Evolutionary conservation across 2,888 invertebrate species (phyloP).

Genomic region (Rhyacophila evoluta): DNA sequence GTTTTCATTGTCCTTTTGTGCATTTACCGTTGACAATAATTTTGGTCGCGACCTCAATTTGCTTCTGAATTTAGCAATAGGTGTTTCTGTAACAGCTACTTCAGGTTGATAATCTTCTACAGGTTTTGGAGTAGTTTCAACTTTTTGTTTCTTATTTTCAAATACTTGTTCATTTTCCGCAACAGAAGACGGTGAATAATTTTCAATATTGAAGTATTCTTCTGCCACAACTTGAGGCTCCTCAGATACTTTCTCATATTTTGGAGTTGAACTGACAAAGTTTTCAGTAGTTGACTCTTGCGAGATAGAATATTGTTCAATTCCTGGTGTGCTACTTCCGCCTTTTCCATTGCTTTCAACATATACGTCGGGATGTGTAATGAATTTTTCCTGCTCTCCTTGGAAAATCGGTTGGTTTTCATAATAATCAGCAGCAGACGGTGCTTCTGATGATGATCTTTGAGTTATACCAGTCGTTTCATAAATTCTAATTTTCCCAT

Average conservation of each 20-base stretch:
- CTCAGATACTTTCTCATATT: conserved; percentile 41
- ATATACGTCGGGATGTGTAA: conserved; percentile 50
- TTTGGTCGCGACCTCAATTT: conserved; percentile 55
- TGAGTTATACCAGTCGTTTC: conserved; percentile 46
- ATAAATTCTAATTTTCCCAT: conserved; percentile 50
- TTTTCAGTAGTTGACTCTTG: conserved; percentile 40
- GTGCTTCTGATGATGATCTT: conserved; percentile 36
- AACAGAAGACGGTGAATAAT: background rate
- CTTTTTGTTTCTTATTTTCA: conserved; percentile 35
- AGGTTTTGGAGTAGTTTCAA: conserved; percentile 58
- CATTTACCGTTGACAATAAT: conserved; percentile 57
- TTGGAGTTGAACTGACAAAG: conserved; percentile 32
- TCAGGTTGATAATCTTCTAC: conserved; percentile 59
- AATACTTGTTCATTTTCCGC: conserved; percentile 28
- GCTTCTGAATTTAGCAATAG: conserved; percentile 59
- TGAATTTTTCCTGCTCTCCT: conserved; percentile 50
- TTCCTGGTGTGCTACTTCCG: conserved; percentile 31
- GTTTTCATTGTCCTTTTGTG: conserved; percentile 58
- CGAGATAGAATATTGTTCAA: conserved; percentile 18
- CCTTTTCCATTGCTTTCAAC: conserved; percentile 47
- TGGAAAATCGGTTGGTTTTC: conserved; percentile 53
- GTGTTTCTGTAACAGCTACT: conserved; percentile 59
- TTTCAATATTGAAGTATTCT: conserved; percentile 16
- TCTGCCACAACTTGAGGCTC: conserved; percentile 21
- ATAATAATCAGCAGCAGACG: conserved; percentile 31